Conservation (phyloP, 1,140 invertebrate species). For the Macrosteles quadrilineatus region DNA sequence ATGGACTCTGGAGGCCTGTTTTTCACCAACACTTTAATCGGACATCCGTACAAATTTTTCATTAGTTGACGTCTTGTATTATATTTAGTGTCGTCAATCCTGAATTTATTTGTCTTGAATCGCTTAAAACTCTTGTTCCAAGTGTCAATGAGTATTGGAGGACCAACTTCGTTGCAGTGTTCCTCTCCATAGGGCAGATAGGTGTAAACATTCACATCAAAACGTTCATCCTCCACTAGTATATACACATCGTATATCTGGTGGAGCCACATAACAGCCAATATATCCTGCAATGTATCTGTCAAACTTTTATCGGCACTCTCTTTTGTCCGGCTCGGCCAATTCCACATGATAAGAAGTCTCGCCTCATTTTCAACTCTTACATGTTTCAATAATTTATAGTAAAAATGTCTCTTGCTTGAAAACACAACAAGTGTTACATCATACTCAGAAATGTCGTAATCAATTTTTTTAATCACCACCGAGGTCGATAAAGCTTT, state of each 20-base stretch:
- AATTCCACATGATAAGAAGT: too few relatives aligned
- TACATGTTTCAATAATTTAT: too few relatives aligned
- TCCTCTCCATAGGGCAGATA: neutral
- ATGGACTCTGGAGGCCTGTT: neutral
- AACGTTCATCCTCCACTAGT: neutral
- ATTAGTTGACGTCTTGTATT: neutral
- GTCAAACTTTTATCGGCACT: too few relatives aligned
- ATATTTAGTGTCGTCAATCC: neutral
- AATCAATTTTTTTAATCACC: too few relatives aligned
- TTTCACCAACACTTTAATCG: neutral
- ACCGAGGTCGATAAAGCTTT: too few relatives aligned
- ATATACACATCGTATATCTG: neutral
- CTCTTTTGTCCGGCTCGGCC: too few relatives aligned
- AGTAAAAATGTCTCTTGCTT: too few relatives aligned
- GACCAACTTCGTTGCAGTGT: neutral
- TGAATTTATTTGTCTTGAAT: neutral
- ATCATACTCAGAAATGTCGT: too few relatives aligned
- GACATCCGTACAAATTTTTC: neutral
- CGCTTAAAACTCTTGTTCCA: neutral
- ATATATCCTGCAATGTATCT: neutral
- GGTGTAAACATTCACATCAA: constrained; percentile 1
- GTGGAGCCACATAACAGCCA: neutral
- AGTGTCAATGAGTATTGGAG: neutral
- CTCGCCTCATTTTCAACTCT: too few relatives aligned
- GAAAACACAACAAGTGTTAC: too few relatives aligned